Evolutionary conservation across 2,888 invertebrate species (phyloP), one percentile per base, ranked within the genome.

Genomic region (Cryptops parisi): DNA sequence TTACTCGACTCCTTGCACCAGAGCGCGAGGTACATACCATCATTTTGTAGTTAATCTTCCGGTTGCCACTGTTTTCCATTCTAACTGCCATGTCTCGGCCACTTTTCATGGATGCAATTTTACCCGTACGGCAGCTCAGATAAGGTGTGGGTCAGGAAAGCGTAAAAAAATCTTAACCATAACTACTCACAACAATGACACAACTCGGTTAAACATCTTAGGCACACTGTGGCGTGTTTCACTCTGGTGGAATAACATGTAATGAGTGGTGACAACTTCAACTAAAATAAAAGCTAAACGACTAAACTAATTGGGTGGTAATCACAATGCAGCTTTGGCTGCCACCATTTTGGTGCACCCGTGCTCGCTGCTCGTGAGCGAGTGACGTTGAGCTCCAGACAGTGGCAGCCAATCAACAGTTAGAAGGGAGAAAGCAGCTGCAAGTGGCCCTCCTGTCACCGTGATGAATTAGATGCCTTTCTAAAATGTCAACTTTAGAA

Each of bases 21-120:
- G 19, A 3, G 21, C 40, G 40, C 25, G 23, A 17, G 17, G 17
- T 27, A 56, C 56, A 39, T 56, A 56, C 56, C 56, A 56, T 47
- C 33, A 54, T 52, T 52, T 56, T 56, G 47, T 56, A 56, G 47
- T 56, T 56, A 39, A 54, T 39, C 49, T 56, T 56, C 44, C 56
- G 48, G 44, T 52, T 56, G 54, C 26, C 26, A 33, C 19, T 49
- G 45, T 55, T 55, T 33, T 56, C 56, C 56, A 56, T 56, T 27
- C 56, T 56, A 39, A 56, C 54, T 39, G 56, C 56, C 56, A 56
- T 56, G 44, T 55, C 38, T 22, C 17, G 26, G 52, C 22, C 23
- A n/a, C 46, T 33, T 33, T 33, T 33, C 38, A n/a, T n/a, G n/a
- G n/a, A n/a, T n/a, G n/a, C n/a, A n/a, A n/a, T n/a, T n/a, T n/a